Conservation (phyloP, 2,888 invertebrate genomes). For the Drosophila heteroneura region DNA sequence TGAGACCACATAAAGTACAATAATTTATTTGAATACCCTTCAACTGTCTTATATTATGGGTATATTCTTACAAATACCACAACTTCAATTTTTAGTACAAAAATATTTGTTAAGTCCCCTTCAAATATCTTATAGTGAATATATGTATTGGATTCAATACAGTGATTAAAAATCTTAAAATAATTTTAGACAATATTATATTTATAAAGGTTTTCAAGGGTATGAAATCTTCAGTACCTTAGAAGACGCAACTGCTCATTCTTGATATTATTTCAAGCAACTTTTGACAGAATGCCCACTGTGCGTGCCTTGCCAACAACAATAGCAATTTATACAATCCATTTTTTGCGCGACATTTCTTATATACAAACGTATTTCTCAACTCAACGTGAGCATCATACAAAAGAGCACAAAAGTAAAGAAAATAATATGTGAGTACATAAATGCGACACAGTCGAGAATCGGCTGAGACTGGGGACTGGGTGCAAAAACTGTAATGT, state of each 20-base stretch:
- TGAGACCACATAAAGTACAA: constrained; percentile 7
- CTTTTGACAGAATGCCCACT: constrained; percentile 50
- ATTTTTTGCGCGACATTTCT: constrained; percentile 52
- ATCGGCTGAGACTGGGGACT: constrained; percentile 27
- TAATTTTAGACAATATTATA: neutral
- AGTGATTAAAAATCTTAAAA: neutral
- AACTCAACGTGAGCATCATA: constrained; percentile 73
- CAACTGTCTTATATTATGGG: neutral
- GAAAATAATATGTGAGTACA: constrained; percentile 31
- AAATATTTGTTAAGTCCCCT: neutral
- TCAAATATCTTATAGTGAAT: neutral
- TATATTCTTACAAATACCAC: neutral
- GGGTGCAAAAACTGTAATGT: constrained; percentile 55
- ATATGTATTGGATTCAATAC: neutral
- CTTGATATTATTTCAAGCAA: neutral
- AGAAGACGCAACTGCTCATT: neutral
- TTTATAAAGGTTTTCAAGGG: neutral
- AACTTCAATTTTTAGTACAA: neutral
- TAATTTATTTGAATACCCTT: constrained; percentile 17
- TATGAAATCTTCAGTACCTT: neutral
- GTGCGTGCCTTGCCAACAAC: constrained; percentile 51
- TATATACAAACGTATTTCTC: constrained; percentile 54
- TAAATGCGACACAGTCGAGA: constrained; percentile 37
- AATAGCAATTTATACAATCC: constrained; percentile 45
- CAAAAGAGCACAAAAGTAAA: constrained; percentile 56